A percentile compares a stretch with the other conserved stretches of the same genome.
phyloP scores from a whole-genome alignment of 30 jellyfish, hydroid and myxozoan species.

The Aurelia coerulea region DNA sequence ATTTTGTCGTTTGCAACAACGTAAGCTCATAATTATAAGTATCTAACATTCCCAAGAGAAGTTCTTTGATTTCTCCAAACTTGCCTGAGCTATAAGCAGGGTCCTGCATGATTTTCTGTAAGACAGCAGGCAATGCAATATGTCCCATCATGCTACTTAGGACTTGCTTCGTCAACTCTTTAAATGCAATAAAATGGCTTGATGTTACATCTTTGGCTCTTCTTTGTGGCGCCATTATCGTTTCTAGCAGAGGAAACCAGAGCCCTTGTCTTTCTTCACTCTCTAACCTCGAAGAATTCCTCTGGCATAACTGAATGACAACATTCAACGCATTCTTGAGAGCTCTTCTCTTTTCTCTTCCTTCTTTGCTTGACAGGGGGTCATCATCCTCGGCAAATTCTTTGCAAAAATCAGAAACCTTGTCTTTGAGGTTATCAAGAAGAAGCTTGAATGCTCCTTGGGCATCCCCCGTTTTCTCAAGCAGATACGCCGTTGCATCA shows the following conservation, averaged over 20 bases:
- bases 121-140: constrained; percentile 94
- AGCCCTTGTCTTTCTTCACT: constrained; percentile 93
- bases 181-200: constrained; percentile 84
- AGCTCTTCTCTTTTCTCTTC: constrained; percentile 43
- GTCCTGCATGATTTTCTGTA: constrained; percentile 96
- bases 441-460: constrained; percentile 87
- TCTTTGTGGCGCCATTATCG: constrained; percentile 98
- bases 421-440: constrained; percentile 66
- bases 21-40: constrained; percentile 95
- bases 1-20: constrained; percentile 90
- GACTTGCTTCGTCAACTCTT: constrained; percentile 93
- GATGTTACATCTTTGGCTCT: constrained; percentile 86
- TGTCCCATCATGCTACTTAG: constrained; percentile 96
- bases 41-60: constrained; percentile 94
- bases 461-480: constrained; percentile 94
- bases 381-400: constrained; percentile 65
- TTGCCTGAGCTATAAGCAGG: constrained; percentile 97
- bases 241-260: constrained; percentile 97
- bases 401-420: constrained; percentile 66
- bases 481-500: constrained; percentile 89
- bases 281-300: constrained; percentile 88
- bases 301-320: constrained; percentile 79
- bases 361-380: constrained; percentile 70
- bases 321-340: constrained; percentile 50
- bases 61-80: constrained; percentile 97